Evolutionary conservation across 2,888 invertebrate genomes (phyloP).

Genomic region (Tachystola acroxantha): DNA sequence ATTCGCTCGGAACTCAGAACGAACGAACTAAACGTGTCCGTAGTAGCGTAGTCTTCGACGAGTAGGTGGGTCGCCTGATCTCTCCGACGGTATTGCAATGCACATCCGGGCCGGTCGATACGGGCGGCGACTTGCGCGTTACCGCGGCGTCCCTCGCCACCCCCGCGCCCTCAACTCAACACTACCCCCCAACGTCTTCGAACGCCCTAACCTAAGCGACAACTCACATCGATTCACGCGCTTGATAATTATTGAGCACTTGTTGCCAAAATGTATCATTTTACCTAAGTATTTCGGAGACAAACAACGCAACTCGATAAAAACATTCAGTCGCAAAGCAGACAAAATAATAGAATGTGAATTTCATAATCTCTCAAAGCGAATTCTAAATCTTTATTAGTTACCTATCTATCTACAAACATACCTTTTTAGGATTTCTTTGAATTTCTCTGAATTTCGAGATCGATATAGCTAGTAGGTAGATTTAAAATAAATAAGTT

Average conservation of each 20-base stretch:
- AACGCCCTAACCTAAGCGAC: slow-evolving; percentile 45
- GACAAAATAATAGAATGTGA: too few relatives aligned
- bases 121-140: slow-evolving; percentile 69
- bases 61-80: slow-evolving; percentile 57
- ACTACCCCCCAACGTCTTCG: slow-evolving; percentile 40
- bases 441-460: too few relatives aligned
- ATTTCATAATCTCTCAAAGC: too few relatives aligned
- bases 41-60: slow-evolving; percentile 40
- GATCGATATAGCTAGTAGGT: too few relatives aligned
- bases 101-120: slow-evolving; percentile 76
- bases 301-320: too few relatives aligned
- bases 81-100: slow-evolving; percentile 62
- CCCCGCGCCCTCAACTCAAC: slow-evolving; percentile 36
- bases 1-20: slow-evolving; percentile 7
- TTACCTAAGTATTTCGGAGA: too few relatives aligned
- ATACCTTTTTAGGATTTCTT: too few relatives aligned
- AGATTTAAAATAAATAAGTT: too few relatives aligned
- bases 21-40: slow-evolving; percentile 27
- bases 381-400: too few relatives aligned
- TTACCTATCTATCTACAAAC: too few relatives aligned
- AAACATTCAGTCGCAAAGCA: too few relatives aligned
- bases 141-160: slow-evolving; percentile 43
- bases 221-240: slow-evolving; percentile 65
- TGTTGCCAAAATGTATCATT: slow-evolving; percentile 17
- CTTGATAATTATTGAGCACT: slow-evolving; percentile 48